Base-by-base conservation (phyloP, 2,113 vertebrate species). In the Chunga burmeisteri region DNA sequence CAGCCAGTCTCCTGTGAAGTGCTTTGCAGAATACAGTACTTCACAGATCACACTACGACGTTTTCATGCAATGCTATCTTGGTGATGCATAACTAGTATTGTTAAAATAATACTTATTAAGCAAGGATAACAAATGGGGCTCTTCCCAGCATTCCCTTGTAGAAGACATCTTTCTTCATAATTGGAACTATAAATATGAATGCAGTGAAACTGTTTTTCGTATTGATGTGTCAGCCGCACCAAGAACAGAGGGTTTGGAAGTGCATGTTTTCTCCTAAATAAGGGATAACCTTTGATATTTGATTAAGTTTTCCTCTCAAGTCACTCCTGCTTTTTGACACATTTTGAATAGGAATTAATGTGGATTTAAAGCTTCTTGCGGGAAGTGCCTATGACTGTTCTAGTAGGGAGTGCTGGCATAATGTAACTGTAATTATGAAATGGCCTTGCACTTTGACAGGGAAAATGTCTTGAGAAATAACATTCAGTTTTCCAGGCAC, bases 141-240 rank as follows among this genome's bases (percentile, higher is more conserved):
- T 93, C 19, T 91, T 89, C 73, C 88, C 93, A 81, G 73, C 77
- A 72, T 94, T 94, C 86, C 59, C 7, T 55, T 72, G 55, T 81
- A 86, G 77, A 62, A 88, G 65, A 19, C 81, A 81, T 93, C 56
- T 81, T 91, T 94, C 89, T 91, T 94, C 47, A 61, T 96, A 96
- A 93, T 93, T 96, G 73, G 77, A 78, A 52, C 86, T 94, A 84
- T 96, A 94, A 97, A 96, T 97, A 95, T 91, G 86, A 79, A 96
- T 89, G 89, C 1, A 2, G 55, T 47, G 80, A 55, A 86, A 47
- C 23, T 63, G 30, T 70, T 74, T 83, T 61, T 95, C 38, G 50
- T 85, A 47, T 86, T 88, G 42, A 5, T 80, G 2, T 47, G 55
- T 85, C 84, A 79, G 81, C 75, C 1, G 19, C 61, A 49, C 52